Base-by-base conservation (phyloP, 2,888 invertebrate species). In the Nephrotoma flavescens region DNA sequence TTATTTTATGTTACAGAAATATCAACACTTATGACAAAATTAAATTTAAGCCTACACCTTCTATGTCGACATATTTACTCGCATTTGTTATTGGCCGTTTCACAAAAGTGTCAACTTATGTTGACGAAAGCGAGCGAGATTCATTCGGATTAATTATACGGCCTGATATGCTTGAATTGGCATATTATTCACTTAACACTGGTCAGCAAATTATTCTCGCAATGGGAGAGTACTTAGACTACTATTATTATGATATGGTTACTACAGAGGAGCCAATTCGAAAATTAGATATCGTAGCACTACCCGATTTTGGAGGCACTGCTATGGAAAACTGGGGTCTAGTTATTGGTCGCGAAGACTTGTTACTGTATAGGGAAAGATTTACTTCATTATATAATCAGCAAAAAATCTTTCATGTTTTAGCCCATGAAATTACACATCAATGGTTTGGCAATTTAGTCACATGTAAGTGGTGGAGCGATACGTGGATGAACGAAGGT, bases 291-390 rank as follows among this genome's bases (percentile, higher is more conserved):
- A 96, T 97, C 95, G 95, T 95, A 1, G 96, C 96, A 0, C 94
- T 98, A 9, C 96, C 97, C 0, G 96, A 97, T 89, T 97, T 97
- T 89, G 93, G 94, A 42, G 95, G 95, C 88, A 96, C 96, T 31
- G 97, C 97, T 71, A 98, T 97, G 97, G 97, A 98, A 90, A 98
- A 98, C 90, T 98, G 98, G 97, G 98, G 98, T 5, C 91, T 98
- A 84, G 95, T 97, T 44, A 96, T 96, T 2, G 91, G 91, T 86
- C 90, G 57, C 6, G 41, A 87, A 42, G 94, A 94, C 0, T 93
- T 94, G 0, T 91, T 96, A 87, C 91, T 96, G 2, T 95, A 93
- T 88, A 95, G 96, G 86, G 92, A 93, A 83, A 90, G 92, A 2
- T 91, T 93, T 45, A 94, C 94, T 0, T 93, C 94, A 0, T 92